Evolutionary conservation across 2,888 invertebrate species (phyloP).

Genomic region (Podotricha telesiphe): DNA sequence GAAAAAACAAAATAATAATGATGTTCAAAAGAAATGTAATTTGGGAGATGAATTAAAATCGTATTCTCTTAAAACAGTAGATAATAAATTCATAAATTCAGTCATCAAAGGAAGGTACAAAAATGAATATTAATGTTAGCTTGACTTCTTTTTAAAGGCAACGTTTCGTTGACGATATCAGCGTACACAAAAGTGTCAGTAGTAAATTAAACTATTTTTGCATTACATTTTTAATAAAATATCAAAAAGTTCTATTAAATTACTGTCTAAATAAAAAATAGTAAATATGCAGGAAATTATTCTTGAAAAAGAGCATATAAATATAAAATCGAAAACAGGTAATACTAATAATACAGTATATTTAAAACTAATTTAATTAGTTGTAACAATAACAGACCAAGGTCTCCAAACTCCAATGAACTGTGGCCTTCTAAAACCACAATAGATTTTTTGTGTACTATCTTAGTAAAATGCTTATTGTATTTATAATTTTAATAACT

Average conservation of each 20-base stretch:
- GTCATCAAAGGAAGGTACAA: background rate
- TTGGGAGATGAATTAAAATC: background rate
- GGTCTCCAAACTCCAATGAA: conserved; percentile 34
- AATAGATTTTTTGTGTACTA: conserved; percentile 28
- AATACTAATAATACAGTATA: conserved; percentile 3
- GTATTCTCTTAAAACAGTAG: background rate
- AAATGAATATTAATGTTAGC: conserved; percentile 15
- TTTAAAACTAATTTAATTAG: conserved; percentile 11
- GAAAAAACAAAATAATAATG: background rate
- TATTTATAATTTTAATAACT: background rate
- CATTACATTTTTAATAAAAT: background rate
- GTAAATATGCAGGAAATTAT: too few species aligned
- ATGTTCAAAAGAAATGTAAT: background rate
- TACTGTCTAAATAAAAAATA: too few species aligned
- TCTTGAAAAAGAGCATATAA: too few species aligned
- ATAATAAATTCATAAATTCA: conserved; percentile 4
- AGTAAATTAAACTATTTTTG: background rate
- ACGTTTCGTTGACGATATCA: conserved; percentile 2
- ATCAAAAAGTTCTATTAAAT: background rate
- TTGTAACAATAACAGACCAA: conserved; percentile 30
- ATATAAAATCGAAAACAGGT: background rate
- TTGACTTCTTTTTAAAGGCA: conserved; percentile 11
- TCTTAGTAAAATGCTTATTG: conserved; percentile 17
- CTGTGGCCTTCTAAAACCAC: conserved; percentile 37
- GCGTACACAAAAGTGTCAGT: background rate